Evolutionary conservation across 2,797 vertebrate species (phyloP), one percentile per base, ranked within the genome.

Genomic region (Helicolenus hilgendorfi): DNA sequence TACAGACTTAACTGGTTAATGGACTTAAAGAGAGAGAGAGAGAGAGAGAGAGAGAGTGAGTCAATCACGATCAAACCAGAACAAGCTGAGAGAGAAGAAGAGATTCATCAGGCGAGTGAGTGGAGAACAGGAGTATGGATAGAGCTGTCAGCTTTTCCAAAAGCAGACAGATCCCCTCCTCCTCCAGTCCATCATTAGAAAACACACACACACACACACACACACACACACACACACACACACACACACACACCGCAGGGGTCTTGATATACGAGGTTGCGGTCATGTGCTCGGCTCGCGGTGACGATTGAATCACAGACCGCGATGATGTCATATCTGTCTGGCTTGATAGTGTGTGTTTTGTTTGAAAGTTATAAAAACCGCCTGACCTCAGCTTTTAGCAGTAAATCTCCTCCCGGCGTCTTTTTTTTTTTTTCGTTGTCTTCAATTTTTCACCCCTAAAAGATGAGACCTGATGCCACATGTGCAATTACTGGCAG

Each of bases 251-350:
- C 74, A 15, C 86, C 20, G 69, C 83, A 65, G 86, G 89, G 85
- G 84, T 86, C 89, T 84, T 93, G 94, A 94, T 93, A 85, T 89
- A 93, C 45, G 76, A 77, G 78, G 76, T 80, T 87, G 91, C 18
- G 86, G 85, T 92, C 82, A 88, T 91, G 87, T 63, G 73, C 45
- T 86, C 2, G 49, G 81, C 87, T 91, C n/a, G 67, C 41, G 68
- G 58, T 81, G 84, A 81, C 72, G 92, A 92, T 72, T 87, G 86
- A 89, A 92, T 93, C 91, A 81, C 75, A 79, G 76, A 89, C 92
- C 86, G 62, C 83, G 55, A 93, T 96, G 95, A 95, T 91, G 93
- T 96, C 94, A 96, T 86, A 89, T 92, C 89, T 94, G 91, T 95
- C 89, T 94, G 88, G 84, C 59, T 71, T 78, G 85, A 79, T 89